Evolutionary conservation across 2,888 invertebrate genomes (phyloP).

Genomic region (Brachyptera risi): DNA sequence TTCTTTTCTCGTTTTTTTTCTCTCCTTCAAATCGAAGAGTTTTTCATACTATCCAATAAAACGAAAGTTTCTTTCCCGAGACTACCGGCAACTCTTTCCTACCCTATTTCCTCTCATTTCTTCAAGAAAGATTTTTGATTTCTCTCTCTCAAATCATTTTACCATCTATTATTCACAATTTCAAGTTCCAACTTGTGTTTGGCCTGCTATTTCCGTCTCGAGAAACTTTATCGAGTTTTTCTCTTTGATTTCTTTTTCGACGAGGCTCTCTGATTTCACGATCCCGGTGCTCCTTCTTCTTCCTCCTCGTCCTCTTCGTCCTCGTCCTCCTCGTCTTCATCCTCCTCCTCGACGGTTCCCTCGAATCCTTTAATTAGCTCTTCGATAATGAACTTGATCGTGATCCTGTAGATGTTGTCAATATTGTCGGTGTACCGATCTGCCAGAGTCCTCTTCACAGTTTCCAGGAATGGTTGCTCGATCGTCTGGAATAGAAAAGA

Average conservation of each 20-base stretch:
- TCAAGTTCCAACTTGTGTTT: neutral
- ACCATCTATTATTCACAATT: neutral
- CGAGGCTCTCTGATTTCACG: neutral
- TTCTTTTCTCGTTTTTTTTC: too few species aligned
- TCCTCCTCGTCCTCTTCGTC: neutral
- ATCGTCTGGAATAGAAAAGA: conserved; percentile 66
- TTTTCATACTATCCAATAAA: neutral
- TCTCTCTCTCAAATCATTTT: too few species aligned
- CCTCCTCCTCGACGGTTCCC: conserved; percentile 7
- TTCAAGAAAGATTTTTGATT: too few species aligned
- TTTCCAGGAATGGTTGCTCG: conserved; percentile 81
- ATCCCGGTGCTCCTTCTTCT: neutral
- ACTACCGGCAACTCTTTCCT: too few species aligned
- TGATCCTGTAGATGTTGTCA: conserved; percentile 81
- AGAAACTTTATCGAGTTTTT: too few species aligned
- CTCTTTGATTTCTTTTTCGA: neutral
- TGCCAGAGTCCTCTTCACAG: conserved; percentile 79
- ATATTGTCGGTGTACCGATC: conserved; percentile 88
- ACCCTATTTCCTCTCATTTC: too few species aligned
- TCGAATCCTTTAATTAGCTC: conserved; percentile 77
- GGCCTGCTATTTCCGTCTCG: too few species aligned
- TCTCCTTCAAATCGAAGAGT: neutral
- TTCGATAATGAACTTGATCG: conserved; percentile 82
- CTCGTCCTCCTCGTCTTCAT: neutral
- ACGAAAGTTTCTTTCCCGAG: too few species aligned